phyloP scores from a whole-genome alignment of 2,888 invertebrate genomes.

The Blastobasis lacticolella region DNA sequence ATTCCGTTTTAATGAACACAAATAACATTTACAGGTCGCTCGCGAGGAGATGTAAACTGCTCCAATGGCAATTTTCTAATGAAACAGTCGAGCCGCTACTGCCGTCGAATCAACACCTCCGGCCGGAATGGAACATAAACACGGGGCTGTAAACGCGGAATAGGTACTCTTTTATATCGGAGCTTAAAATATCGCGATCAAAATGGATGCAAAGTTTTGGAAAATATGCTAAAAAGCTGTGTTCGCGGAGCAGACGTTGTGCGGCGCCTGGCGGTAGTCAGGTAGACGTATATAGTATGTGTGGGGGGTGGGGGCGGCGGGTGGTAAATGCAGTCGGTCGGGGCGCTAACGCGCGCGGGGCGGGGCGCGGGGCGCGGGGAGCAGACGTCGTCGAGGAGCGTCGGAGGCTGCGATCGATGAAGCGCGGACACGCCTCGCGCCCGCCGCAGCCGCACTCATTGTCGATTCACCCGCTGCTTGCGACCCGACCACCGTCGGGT shows the following conservation, averaged over 20 bases:
- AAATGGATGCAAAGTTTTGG: constrained; percentile 22
- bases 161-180: constrained; percentile 17
- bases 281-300: constrained; percentile 42
- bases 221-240: constrained; percentile 33
- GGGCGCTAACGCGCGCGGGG: constrained; percentile 67
- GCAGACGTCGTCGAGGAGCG: constrained; percentile 69
- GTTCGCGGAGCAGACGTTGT: constrained; percentile 27
- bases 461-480: constrained; percentile 45
- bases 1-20: constrained; percentile 60
- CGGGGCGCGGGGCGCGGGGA: constrained; percentile 28
- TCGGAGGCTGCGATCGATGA: constrained; percentile 73
- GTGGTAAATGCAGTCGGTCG: constrained; percentile 73
- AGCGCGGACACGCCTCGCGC: constrained; percentile 74
- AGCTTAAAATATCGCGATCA: constrained; percentile 24
- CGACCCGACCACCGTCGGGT: constrained; percentile 18
- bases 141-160: constrained; percentile 28
- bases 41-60: constrained; percentile 57
- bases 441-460: constrained; percentile 46
- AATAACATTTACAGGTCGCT: constrained; percentile 65
- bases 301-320: constrained; percentile 43
- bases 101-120: constrained; percentile 53
- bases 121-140: constrained; percentile 36
- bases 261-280: constrained; percentile 44
- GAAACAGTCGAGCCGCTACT: constrained; percentile 35
- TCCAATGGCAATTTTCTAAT: constrained; percentile 53